Evolutionary conservation across 2,797 vertebrate species (phyloP), one percentile per base, ranked within the genome.

Genomic region (Rhinoraja longicauda): DNA sequence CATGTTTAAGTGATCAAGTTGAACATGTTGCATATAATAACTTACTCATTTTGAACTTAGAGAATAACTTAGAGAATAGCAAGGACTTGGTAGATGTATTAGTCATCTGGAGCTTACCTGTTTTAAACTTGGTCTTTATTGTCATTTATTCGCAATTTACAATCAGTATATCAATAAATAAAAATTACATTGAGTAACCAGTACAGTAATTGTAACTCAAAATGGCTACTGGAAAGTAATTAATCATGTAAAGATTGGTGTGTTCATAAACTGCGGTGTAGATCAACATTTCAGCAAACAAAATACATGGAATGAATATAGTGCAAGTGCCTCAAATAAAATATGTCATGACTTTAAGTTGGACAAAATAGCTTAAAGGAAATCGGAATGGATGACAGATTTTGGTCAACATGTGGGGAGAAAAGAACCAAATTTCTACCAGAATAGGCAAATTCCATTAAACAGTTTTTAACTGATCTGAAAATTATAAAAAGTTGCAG

Each of bases 51-150:
- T 32, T 67, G 59, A n/a, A 36, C 17, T 32, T 15, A 8, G 15
- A 88, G 36, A 7, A 62, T 64, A 64, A 36, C 17, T n/a, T n/a
- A n/a, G n/a, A n/a, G n/a, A 59, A 21, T 17, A 64, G n/a, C 53
- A 62, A 84, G 57, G 53, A 86, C 13, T 62, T 26, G 0, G 57
- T 57, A 62, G 53, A 86, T 29, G 59, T 13, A 5, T 24, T 1
- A 88, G n/a, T 21, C 1, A 67, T 17, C n/a, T 67, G 70, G 39
- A 75, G 39, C 72, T 53, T 12, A 92, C 26, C 8, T 92, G 90
- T 72, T 92, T 92, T 75, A 92, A 92, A 92, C 67, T 73, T 21
- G 4, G 36, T 91, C 57, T 88, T 73, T 92, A 73, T 92, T 73
- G 8, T 91, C 2, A 13, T 67, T 70, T 53, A 36, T 73, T 91